Base-by-base conservation (phyloP, 2,888 invertebrate genomes). In the Ichneumoninae sp. region DNA sequence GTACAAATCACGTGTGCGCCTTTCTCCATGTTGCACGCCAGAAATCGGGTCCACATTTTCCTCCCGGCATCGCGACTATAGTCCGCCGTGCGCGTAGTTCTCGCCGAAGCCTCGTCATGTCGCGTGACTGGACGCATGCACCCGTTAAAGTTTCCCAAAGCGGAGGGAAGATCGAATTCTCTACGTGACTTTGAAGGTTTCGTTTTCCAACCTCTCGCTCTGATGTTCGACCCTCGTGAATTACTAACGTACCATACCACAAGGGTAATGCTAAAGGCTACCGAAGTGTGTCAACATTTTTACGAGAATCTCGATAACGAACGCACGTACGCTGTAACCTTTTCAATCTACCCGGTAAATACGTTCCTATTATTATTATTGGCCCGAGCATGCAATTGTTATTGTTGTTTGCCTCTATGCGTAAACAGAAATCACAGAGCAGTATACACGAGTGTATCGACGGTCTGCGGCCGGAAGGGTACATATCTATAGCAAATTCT, bases 271-370 rank as follows among this genome's bases (percentile, higher is more conserved):
- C 5, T 13, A 40, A 47, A 57, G 57, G 44, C n/a, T n/a, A 75
- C 16, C 44, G 65, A 75, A 75, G 36, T 36, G 65, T 75, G 65
- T 65, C 50, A 50, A 75, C 30, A 47, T 63, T 74, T 63, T 74
- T 74, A 74, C 50, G 74, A 74, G 44, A n/a, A 63, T 50, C 63
- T n/a, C 10, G 74, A 74, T 74, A 74, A 63, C 40, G 33, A 30
- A 63, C 36, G 16, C 4, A 30, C 50, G 26, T 19, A 13, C n/a
- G 63, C 47, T 71, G 7, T 22, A 22, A 22, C 19, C 57, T 57
- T 19, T 36, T n/a, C 36, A 47, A n/a, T 33, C 33, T n/a, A 33
- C 63, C 19, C 10, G 16, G n/a, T 47, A 74, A 63, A 30, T n/a
- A 40, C 60, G 73, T 54, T 33, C 33, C 63, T 63, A 63, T 60